Base-by-base conservation (phyloP, 1,140 invertebrate genomes). In the Heterodera schachtii region DNA sequence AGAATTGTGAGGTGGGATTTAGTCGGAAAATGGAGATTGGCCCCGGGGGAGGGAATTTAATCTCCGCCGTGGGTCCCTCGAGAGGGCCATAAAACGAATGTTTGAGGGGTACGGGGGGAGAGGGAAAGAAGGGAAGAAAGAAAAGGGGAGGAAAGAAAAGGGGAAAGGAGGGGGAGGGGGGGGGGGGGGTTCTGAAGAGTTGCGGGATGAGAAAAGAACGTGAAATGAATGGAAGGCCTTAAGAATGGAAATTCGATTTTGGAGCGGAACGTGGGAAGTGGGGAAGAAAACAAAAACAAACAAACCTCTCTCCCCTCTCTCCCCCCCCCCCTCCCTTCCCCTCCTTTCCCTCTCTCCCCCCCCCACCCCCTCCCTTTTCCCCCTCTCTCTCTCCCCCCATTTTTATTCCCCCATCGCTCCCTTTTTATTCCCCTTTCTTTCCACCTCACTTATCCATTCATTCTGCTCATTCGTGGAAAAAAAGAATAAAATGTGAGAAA, bases 51-150 rank as follows among this genome's bases (percentile, higher is more conserved):
- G 69, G 69, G 69, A 71, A 71, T 71, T 71, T 71, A 71, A 71
- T 71, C 69, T 71, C 69, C 69, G 69, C n/a, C 44, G 19, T 16
- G 41, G 11, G 31, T 71, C 69, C 69, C 69, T 71, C 44, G 69
- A 71, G 69, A 71, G 69, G 69, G 69, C 69, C 69, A 71, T 71
- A 71, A 71, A 71, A 71, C 31, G 69, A 46, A 46, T 71, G 69
- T 71, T 41, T 1, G 69, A 3, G n/a, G 67, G 41, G 67, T 43
- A 19, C 3, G 67, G 67, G n/a, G 44, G 69, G 69, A 31, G 69
- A 21, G 69, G 69, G 69, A 41, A 16, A 71, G 44, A 19, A 3
- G 7, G n/a, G 67, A 31, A 3, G 67, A 69, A 7, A 16, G 67
- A 19, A 69, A 19, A 1, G n/a, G 16, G 67, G 16, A 16, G 67